Evolutionary conservation across 2,888 invertebrate species (phyloP).

Genomic region (Lapara coniferarum): DNA sequence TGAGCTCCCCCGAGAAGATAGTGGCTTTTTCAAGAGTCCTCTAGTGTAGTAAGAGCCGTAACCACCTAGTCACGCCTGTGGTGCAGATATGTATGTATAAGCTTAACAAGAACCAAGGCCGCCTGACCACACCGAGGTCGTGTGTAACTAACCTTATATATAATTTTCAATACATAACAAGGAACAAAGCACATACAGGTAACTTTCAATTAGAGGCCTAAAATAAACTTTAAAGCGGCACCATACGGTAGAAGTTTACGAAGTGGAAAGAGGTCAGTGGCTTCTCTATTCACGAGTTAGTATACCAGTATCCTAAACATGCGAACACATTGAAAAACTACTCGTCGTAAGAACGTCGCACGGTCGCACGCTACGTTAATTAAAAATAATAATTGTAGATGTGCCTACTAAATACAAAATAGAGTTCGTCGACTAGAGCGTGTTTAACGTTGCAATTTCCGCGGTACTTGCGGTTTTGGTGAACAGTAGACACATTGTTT

Average conservation of each 20-base stretch:
- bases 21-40: too few relatives aligned
- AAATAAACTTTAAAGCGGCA: slow-evolving; percentile 20
- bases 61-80: not conserved
- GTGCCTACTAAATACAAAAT: not conserved
- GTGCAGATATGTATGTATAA: not conserved
- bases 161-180: not conserved
- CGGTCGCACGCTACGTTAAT: slow-evolving; percentile 25
- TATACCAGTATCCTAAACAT: slow-evolving; percentile 35
- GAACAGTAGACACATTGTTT: not conserved
- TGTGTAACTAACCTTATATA: not conserved
- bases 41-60: too few relatives aligned
- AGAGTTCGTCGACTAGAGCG: slow-evolving; percentile 16
- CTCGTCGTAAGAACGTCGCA: slow-evolving; percentile 21
- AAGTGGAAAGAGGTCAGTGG: slow-evolving; percentile 40
- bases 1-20: too few relatives aligned
- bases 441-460: slow-evolving; percentile 16
- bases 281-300: slow-evolving; percentile 41
- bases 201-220: slow-evolving; percentile 3
- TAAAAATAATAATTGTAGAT: slow-evolving; percentile 10
- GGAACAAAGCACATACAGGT: not conserved
- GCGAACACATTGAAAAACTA: slow-evolving; percentile 32
- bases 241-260: slow-evolving; percentile 18
- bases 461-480: slow-evolving; percentile 33
- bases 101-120: not conserved
- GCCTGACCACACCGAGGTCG: not conserved